These are phyloP conservation scores for Orthonevra nobilis DNA, from an alignment of 2,888 invertebrate species.

Conservation along the genomic window DNA sequence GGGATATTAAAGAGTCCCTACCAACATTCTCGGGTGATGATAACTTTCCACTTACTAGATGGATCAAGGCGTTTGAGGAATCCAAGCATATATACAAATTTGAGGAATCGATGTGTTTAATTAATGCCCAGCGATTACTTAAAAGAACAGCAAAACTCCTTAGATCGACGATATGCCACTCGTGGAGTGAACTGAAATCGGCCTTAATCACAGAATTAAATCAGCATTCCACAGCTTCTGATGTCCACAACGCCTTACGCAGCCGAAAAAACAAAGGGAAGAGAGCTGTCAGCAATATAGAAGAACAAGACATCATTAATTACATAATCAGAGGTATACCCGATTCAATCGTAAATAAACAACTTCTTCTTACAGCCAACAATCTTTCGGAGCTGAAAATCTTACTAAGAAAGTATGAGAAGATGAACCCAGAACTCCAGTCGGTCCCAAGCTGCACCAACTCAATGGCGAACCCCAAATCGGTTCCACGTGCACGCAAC, in stretches of 20 bases:
- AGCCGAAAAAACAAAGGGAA: slow-evolving; percentile 22
- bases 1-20: slow-evolving; percentile 25
- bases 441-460: too few species aligned
- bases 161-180: slow-evolving; percentile 5
- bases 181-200: slow-evolving; percentile 26
- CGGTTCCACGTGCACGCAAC: too few species aligned
- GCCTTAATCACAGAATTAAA: slow-evolving; percentile 25
- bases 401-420: too few species aligned
- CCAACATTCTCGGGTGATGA: slow-evolving; percentile 18
- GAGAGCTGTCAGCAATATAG: slow-evolving; percentile 33
- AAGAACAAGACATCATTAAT: slow-evolving; percentile 20
- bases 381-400: too few species aligned
- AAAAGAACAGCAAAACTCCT: slow-evolving; percentile 36
- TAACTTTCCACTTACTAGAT: slow-evolving; percentile 5
- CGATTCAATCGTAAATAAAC: too few species aligned
- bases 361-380: too few species aligned
- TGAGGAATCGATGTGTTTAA: slow-evolving; percentile 7
- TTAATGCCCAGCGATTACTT: slow-evolving; percentile 2
- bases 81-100: background rate
- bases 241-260: slow-evolving; percentile 30
- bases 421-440: slow-evolving; percentile 13
- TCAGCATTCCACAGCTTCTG: slow-evolving; percentile 16
- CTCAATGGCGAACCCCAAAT: too few species aligned
- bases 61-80: slow-evolving; percentile 30
- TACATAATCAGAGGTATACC: too few species aligned